Evolutionary conservation across 2,113 vertebrate species (phyloP), one percentile per base, ranked within the genome.

Genomic region (Dasyornis broadbenti): DNA sequence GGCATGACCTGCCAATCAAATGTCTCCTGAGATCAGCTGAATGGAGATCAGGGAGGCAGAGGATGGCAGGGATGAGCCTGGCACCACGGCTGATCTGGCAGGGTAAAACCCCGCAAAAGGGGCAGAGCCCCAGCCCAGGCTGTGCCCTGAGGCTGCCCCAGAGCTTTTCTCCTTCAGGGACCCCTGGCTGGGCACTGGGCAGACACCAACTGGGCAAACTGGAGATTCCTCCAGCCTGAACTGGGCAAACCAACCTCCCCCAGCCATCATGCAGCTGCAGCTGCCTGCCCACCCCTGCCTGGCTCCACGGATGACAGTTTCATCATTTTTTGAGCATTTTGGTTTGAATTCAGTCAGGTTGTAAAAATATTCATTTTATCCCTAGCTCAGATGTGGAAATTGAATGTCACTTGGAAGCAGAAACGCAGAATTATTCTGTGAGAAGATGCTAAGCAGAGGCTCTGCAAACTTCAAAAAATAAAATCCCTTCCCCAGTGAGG

Each of bases 301-400:
- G n/a, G 78, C 90, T 91, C 73, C 3, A 2, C 0, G 0, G 39
- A 72, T 69, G 75, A 69, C 56, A 42, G 54, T 47, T 92, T 33
- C 82, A 42, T 82, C 23, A 47, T 90, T 93, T 94, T 70, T 85
- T 54, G 33, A 92, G 56, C 86, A 8, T 80, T 88, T 94, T 93
- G 88, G 85, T 93, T 94, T 86, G 79, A 88, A 94, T 96, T 97
- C 92, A 96, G 90, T 90, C 88, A 94, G 79, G 71, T 72, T 95
- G 96, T n/a, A 89, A 95, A 97, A 96, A 96, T 96, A 97, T 95
- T 92, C 96, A 73, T 93, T 88, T 92, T 83, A 86, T 90, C 92
- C 68, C 64, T 23, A 88, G 88, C 95, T 96, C 72, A 93, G 91
- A 77, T 70, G 76, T 71, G 86, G 92, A 69, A 96, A 92, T 37